These are phyloP conservation scores for cattle (Bos taurus) DNA, from an alignment of 2,113 vertebrate genomes.

Conservation along the genomic window ARS-UCD2.0 NC_037348.1:60310501-60311000, in stretches of 20 bases:
- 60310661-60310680: accelerated
- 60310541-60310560: too few species aligned
- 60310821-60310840: accelerated
- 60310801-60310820: background rate
- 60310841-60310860: background rate
- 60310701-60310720: accelerated
- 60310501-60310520: background rate
- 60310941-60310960: background rate
- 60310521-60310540: background rate
- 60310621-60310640: background rate
- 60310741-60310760: accelerated
- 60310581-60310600: too few species aligned
- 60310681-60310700: accelerated
- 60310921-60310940: background rate
- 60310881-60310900: background rate
- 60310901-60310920: background rate
- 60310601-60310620: too few species aligned
- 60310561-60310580: too few species aligned
- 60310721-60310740: accelerated
- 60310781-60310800: background rate
- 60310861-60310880: background rate
- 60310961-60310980: background rate
- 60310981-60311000: accelerated
- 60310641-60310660: background rate
- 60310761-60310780: background rate